Base-by-base conservation (phyloP, 2,797 vertebrate species). In the Acrocephalus scirpaceus region DNA sequence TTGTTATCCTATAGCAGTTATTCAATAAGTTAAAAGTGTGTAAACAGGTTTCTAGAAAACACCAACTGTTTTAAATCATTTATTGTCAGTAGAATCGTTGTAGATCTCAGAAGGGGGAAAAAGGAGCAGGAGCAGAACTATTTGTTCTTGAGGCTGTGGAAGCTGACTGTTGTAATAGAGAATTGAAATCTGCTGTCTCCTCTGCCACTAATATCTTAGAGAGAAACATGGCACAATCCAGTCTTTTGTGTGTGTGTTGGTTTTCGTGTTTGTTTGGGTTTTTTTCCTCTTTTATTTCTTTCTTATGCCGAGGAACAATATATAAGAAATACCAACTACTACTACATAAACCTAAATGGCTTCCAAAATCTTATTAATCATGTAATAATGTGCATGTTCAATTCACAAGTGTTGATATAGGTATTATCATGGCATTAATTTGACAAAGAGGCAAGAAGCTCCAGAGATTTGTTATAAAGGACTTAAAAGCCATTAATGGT, bases 351-450 rank as follows among this genome's bases (percentile, higher is more conserved):
- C 8, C 18, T 22, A 48, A 34, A 75, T 21, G 9, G 2, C 10
- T 64, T 60, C 32, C 34, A 72, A 48, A 76, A 34, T 69, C 10
- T 54, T 54, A 47, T 51, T 47, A 66, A 51, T 18, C 76, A 50
- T 56, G 14, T 22, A 14, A 58, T 47, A 73, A 70, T n/a, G 7
- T 88, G 5, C 10, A 22, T 45, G 5, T 29, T 79, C 20, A 13
- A 44, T 56, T 94, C 51, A 65, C 9, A 74, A 72, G 0, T 65
- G 25, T 75, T 86, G 32, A 56, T 70, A 47, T 4, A 67, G 5
- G 7, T 69, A 61, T 66, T 62, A 62, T 26, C 30, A 70, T 8
- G 40, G 3, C 0, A 0, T 26, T 79, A 51, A 32, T 77, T 60
- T 84, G 25, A 48, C n/a, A 81, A 72, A 62, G 14, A 70, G 14